Conservation (phyloP, 2,888 invertebrate genomes). For the Aplocera efformata region DNA sequence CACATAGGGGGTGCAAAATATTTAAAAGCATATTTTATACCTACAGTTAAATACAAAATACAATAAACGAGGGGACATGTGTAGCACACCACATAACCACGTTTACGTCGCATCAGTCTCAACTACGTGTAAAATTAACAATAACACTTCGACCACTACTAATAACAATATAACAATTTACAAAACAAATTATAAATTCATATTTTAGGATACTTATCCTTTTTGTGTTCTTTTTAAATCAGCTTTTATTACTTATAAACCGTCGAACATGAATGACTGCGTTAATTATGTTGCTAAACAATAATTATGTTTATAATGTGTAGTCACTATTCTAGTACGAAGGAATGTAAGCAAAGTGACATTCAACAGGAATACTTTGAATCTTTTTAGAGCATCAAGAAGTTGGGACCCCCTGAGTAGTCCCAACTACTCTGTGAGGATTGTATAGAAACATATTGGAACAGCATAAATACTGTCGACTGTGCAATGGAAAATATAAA, state of each 20-base stretch:
- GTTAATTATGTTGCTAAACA: too few relatives aligned
- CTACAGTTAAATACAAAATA: constrained; percentile 45
- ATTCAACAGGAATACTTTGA: too few relatives aligned
- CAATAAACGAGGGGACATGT: constrained; percentile 59
- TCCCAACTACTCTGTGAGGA: too few relatives aligned
- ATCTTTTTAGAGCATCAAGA: too few relatives aligned
- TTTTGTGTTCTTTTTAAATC: background rate
- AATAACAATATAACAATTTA: background rate
- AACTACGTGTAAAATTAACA: constrained; percentile 33
- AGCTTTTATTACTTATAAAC: too few relatives aligned
- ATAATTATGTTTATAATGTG: too few relatives aligned
- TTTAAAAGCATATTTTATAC: constrained; percentile 18
- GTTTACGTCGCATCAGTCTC: constrained; percentile 64
- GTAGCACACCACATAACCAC: constrained; percentile 53
- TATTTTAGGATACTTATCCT: background rate
- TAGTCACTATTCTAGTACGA: background rate
- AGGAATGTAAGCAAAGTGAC: constrained; percentile 7
- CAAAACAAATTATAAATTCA: constrained; percentile 11
- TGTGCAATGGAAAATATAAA: too few relatives aligned
- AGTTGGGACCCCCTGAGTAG: too few relatives aligned
- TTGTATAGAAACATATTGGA: too few relatives aligned
- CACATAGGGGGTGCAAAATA: constrained; percentile 26
- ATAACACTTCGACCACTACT: constrained; percentile 5
- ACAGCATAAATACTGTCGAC: too few relatives aligned
- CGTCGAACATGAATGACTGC: too few relatives aligned